These are phyloP conservation scores for Drosophila saltans DNA, from an alignment of 1,140 invertebrate genomes.

Conservation along the genomic window DNA sequence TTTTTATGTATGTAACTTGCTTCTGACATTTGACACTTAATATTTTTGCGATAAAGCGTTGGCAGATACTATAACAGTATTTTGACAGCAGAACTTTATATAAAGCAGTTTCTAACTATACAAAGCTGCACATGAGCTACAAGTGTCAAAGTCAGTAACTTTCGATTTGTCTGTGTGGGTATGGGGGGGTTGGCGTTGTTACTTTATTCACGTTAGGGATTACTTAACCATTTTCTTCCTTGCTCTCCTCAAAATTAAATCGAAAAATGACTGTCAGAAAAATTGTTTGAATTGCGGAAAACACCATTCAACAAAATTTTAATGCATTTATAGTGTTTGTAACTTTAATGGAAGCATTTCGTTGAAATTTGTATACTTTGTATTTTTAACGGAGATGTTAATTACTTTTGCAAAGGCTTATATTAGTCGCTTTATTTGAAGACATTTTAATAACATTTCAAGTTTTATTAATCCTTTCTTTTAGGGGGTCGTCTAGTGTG, in stretches of 20 bases:
- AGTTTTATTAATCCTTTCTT: too few species aligned
- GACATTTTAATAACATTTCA: too few species aligned
- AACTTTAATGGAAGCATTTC: background rate
- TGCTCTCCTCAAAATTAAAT: constrained; percentile 50
- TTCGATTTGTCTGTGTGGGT: constrained; percentile 50
- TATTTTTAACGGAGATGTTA: too few species aligned
- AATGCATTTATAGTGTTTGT: constrained; percentile 54
- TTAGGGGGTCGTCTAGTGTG: too few species aligned
- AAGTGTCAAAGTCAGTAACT: constrained; percentile 48
- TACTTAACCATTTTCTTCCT: constrained; percentile 34
- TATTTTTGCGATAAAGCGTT: too few species aligned
- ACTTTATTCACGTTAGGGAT: constrained; percentile 37
- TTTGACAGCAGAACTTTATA: too few species aligned
- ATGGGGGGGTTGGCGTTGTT: constrained; percentile 46
- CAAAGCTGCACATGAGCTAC: constrained; percentile 37
- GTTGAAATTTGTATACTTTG: background rate
- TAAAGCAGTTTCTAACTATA: too few species aligned
- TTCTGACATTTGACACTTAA: too few species aligned
- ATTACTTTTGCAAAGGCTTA: too few species aligned
- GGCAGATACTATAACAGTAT: too few species aligned
- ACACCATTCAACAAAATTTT: constrained; percentile 47
- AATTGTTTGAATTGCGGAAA: constrained; percentile 52
- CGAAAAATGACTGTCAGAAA: constrained; percentile 53
- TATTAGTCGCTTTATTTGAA: too few species aligned
- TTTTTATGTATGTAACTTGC: too few species aligned